A percentile compares a stretch with the other conserved stretches of the same genome.
Evolutionary conservation across 2,888 invertebrate genomes (phyloP).

Genomic region (Drosophila neoperkinsi): DNA sequence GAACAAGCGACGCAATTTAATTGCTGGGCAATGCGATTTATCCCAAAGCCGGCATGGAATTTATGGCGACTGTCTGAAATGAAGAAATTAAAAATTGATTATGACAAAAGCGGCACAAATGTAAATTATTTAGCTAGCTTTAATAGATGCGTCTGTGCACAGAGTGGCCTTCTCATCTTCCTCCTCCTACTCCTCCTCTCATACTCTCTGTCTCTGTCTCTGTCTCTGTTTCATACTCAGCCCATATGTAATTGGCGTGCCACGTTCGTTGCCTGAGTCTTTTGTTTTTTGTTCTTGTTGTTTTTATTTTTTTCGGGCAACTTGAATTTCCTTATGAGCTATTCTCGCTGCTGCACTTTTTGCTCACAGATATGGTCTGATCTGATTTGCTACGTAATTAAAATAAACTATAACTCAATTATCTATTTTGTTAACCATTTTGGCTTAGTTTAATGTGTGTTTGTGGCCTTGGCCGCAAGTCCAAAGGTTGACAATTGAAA

Average conservation of each 20-base stretch:
- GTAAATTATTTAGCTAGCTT: conserved; percentile 72
- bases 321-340: conserved; percentile 54
- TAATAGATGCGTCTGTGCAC: conserved; percentile 42
- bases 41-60: conserved; percentile 80
- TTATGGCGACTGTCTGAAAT: conserved; percentile 78
- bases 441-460: conserved; percentile 12
- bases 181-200: background rate
- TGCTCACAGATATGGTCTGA: conserved; percentile 36
- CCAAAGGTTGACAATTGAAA: conserved; percentile 1
- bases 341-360: background rate
- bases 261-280: conserved; percentile 60
- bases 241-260: conserved; percentile 34
- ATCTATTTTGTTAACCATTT: conserved; percentile 4
- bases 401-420: conserved; percentile 33
- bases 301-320: conserved; percentile 16
- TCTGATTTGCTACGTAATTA: conserved; percentile 51
- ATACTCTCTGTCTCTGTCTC: background rate
- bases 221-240: background rate
- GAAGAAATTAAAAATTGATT: conserved; percentile 83
- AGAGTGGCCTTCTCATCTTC: background rate
- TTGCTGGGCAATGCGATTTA: conserved; percentile 81
- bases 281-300: conserved; percentile 51
- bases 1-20: conserved; percentile 35
- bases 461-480: conserved; percentile 23
- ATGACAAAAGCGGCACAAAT: conserved; percentile 78